Evolutionary conservation across 2,113 vertebrate genomes (phyloP).

Genomic region (Cisticola juncidis): DNA sequence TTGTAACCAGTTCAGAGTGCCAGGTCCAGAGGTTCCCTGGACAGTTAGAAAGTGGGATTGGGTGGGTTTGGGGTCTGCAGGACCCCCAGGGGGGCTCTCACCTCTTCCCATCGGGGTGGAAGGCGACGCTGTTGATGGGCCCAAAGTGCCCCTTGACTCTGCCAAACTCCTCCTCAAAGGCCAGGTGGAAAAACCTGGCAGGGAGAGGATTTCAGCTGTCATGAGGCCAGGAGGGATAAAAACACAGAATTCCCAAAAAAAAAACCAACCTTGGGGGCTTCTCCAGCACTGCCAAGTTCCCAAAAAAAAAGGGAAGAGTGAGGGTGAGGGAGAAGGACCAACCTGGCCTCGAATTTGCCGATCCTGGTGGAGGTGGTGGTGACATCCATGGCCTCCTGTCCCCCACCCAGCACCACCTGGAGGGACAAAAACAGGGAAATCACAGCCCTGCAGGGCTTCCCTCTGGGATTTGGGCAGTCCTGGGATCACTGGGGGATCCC

Average conservation of each 20-base stretch:
- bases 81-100: slow-evolving; percentile 25
- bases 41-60: not conserved
- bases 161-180: slow-evolving; percentile 97
- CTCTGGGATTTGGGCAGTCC: not conserved
- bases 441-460: not conserved
- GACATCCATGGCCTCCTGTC: slow-evolving; percentile 98
- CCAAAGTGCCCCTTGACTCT: slow-evolving; percentile 97
- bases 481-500: too few species aligned
- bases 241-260: too few species aligned
- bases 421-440: not conserved
- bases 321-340: not conserved
- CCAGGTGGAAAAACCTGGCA: slow-evolving; percentile 93
- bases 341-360: slow-evolving; percentile 97
- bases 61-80: not conserved
- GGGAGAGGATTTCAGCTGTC: too few species aligned
- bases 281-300: not conserved
- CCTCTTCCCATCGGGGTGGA: slow-evolving; percentile 98
- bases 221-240: not conserved
- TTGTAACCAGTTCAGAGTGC: not conserved
- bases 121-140: slow-evolving; percentile 96
- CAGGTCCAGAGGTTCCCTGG: not conserved
- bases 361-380: slow-evolving; percentile 98
- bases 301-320: not conserved
- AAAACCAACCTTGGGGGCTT: not conserved
- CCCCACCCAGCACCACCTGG: slow-evolving; percentile 96